Evolutionary conservation across 2,888 invertebrate species (phyloP), one percentile per base, ranked within the genome.

Genomic region (Drosophila rellima): DNA sequence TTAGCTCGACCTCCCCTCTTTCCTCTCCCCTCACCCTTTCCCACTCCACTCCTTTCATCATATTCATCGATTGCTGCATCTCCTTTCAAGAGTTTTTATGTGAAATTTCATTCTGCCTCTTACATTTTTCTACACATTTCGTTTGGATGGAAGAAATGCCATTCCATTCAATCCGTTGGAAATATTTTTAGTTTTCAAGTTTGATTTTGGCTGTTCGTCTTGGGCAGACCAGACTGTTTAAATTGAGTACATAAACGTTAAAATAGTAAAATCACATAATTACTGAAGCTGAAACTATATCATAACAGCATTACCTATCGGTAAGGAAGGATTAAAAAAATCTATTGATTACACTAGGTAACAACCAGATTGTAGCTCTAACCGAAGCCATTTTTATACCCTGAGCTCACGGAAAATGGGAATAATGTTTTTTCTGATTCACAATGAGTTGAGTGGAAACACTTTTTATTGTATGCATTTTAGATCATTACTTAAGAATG

Each of bases 21-120:
- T 6, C 31, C 20, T 10, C 5, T 8, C 11, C 40, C 8, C 23
- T n/a, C 37, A 40, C 18, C 44, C 37, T 47, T 20, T 44, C 8
- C 15, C 40, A 11, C 26, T 37, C 3, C 7, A 10, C 39, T 17
- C 18, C 35, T 31, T 20, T 33, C 33, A 8, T 44, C 65, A 15
- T 48, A 51, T 26, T 40, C 29, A 48, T 55, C 57, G 45, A 20
- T 33, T 35, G 17, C 40, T 64, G 40, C 48, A 47, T 40, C 50
- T 57, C 33, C 62, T 50, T 15, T 17, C 18, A 13, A 31, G 23
- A 42, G 50, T 52, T 45, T 54, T 72, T 33, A 35, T 70, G 60
- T 56, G 59, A 69, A 80, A 68, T 81, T 78, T 61, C 35, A 17
- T 23, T 15, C 23, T 26, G 44, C 51, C 23, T 31, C 51, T 33